A percentile compares a stretch with the other conserved stretches of the same genome.
Evolutionary conservation across 2,113 vertebrate species (phyloP).

Genomic region (Chascanopsetta lugubris): DNA sequence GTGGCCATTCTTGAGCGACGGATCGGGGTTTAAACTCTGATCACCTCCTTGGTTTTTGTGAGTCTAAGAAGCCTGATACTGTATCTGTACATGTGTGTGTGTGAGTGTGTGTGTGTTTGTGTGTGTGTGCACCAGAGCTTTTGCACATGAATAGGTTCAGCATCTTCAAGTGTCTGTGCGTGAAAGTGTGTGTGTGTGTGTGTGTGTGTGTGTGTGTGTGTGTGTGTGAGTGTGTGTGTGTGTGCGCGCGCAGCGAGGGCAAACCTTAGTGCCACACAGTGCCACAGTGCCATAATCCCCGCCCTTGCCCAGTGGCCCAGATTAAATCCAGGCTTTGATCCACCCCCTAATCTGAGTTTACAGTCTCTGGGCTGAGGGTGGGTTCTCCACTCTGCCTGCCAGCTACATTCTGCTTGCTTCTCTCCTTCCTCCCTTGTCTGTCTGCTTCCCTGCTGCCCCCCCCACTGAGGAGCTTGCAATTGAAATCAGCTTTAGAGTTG

Average conservation of each 20-base stretch:
- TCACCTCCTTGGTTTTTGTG: conserved; percentile 46
- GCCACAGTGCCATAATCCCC: conserved; percentile 78
- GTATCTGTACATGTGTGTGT: too few species aligned
- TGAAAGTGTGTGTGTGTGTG: too few species aligned
- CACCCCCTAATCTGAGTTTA: conserved; percentile 85
- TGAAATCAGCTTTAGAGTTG: conserved; percentile 79
- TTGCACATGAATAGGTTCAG: conserved; percentile 32
- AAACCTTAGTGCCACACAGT: conserved; percentile 70
- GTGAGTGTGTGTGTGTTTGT: too few species aligned
- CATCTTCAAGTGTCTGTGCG: too few species aligned
- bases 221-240: not conserved
- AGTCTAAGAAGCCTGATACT: conserved; percentile 29
- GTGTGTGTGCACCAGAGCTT: conserved; percentile 3
- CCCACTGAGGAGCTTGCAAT: conserved; percentile 73
- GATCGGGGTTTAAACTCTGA: conserved; percentile 63
- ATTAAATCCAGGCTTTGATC: conserved; percentile 84
- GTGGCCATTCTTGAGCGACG: conserved; percentile 51
- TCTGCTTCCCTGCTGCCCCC: conserved; percentile 64
- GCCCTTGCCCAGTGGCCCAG: conserved; percentile 82
- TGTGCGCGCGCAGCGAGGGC: conserved; percentile 63
- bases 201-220: conserved; percentile 32
- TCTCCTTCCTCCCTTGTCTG: conserved; percentile 68
- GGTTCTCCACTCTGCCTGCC: conserved; percentile 75
- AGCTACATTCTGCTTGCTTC: conserved; percentile 71
- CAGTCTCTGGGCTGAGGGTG: conserved; percentile 79